Conservation (phyloP, 2,113 vertebrate genomes). For the Actenoides lindsayi region DNA sequence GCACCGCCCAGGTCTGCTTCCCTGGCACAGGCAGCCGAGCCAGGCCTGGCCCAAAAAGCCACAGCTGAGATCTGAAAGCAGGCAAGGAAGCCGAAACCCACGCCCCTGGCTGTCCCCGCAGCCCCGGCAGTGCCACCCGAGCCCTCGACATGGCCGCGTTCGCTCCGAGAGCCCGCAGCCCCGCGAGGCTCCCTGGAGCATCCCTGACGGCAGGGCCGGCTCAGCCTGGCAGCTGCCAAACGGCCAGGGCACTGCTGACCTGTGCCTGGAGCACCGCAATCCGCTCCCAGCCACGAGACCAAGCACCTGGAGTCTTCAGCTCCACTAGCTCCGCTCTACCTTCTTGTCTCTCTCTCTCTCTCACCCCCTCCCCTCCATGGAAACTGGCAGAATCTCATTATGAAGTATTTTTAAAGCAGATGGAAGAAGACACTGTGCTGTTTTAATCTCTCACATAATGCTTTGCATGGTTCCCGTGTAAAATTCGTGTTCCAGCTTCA, state of each 20-base stretch:
- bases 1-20: neutral
- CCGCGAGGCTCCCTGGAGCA: fast-evolving
- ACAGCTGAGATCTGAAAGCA: neutral
- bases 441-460: neutral
- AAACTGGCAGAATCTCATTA: conserved; percentile 14
- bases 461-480: neutral
- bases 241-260: neutral
- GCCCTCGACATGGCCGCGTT: fast-evolving
- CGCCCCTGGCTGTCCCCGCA: neutral
- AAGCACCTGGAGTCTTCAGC: neutral
- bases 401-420: conserved; percentile 28
- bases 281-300: neutral
- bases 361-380: neutral
- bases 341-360: neutral
- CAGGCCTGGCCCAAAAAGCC: neutral
- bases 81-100: neutral
- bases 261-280: fast-evolving
- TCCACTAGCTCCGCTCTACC: fast-evolving
- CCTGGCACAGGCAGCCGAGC: neutral
- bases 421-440: neutral
- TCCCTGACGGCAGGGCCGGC: neutral
- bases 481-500: neutral
- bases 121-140: neutral
- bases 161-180: fast-evolving
- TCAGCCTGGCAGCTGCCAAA: neutral